Conservation (phyloP, 2,888 invertebrate species). For the Mechanitis messenoides region DNA sequence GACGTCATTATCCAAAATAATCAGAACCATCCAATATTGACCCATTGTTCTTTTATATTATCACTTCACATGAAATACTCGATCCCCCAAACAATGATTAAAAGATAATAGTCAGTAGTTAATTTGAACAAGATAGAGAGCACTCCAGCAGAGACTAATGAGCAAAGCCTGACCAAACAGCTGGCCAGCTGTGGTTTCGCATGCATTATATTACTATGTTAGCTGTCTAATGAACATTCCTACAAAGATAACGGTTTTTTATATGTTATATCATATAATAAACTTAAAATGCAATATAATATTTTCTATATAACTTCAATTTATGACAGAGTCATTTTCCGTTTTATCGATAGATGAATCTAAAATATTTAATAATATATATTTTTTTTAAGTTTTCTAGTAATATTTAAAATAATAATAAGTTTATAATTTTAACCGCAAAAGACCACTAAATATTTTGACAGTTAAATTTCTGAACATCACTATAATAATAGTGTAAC, state of each 20-base stretch:
- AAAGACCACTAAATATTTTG: slow-evolving; percentile 54
- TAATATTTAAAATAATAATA: slow-evolving; percentile 3
- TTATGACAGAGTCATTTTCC: slow-evolving; percentile 19
- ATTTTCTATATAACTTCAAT: no score
- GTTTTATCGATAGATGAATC: neutral
- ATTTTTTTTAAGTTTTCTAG: no score
- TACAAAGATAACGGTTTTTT: slow-evolving; percentile 45
- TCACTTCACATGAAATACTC: slow-evolving; percentile 1
- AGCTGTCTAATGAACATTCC: slow-evolving; percentile 54
- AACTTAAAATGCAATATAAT: no score
- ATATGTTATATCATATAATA: no score
- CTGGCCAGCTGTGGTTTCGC: slow-evolving; percentile 56
- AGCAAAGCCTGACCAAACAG: slow-evolving; percentile 63
- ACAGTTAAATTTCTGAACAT: slow-evolving; percentile 52
- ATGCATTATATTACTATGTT: slow-evolving; percentile 45
- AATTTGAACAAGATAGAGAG: slow-evolving; percentile 53
- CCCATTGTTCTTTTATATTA: no score
- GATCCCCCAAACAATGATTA: slow-evolving; percentile 29
- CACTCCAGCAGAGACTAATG: slow-evolving; percentile 60
- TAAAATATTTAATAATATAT: no score
- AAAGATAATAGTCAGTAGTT: slow-evolving; percentile 47
- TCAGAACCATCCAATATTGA: no score
- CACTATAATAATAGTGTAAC: slow-evolving; percentile 56
- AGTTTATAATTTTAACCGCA: slow-evolving; percentile 15
- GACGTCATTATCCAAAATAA: no score